Evolutionary conservation across 2,113 vertebrate genomes (phyloP), one percentile per base, ranked within the genome.

Genomic region (Dissostichus mawsoni): DNA sequence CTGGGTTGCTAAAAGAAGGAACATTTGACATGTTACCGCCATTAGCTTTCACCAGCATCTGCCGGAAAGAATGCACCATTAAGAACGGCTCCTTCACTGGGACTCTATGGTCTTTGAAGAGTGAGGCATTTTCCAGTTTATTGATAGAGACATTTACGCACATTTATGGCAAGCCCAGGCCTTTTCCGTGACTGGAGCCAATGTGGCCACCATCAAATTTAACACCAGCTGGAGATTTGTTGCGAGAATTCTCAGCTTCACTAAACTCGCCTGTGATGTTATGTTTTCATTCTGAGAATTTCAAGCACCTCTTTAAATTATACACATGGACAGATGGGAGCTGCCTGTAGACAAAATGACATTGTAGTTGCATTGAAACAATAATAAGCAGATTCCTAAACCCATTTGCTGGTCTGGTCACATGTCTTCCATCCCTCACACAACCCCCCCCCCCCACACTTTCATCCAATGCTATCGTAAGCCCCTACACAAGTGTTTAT

Each of bases 151-250:
- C 13, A 33, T 88, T 41, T 41, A 8, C 36, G 76, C 69, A 82
- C 72, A 74, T 86, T 78, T 64, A 77, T 64, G 66, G 66, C 73
- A 71, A 55, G 68, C 17, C 69, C 45, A 44, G 50, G 29, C 10
- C 79, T 90, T 87, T 89, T 87, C 74, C 81, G 3, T 14, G 41
- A 41, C 3, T 8, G 50, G 36, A 72, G 78, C 83, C 84, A 90
- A 56, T 55, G 80, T 76, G 77, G 66, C 62, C 51, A 5, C 55
- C 78, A 66, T 68, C 74, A 91, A 62, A 76, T 78, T 63, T 45
- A 77, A 61, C 53, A 11, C 44, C 25, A 25, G 56, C 61, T 78
- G 61, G 64, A 78, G 52, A 76, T 84, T 85, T 83, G 73, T 62
- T 56, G 52, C 52, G 20, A 14, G 25, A 65, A 58, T 82, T 62